These are phyloP conservation scores for Pangasius djambal DNA, from an alignment of 2,797 vertebrate species.

Conservation along the genomic window DNA sequence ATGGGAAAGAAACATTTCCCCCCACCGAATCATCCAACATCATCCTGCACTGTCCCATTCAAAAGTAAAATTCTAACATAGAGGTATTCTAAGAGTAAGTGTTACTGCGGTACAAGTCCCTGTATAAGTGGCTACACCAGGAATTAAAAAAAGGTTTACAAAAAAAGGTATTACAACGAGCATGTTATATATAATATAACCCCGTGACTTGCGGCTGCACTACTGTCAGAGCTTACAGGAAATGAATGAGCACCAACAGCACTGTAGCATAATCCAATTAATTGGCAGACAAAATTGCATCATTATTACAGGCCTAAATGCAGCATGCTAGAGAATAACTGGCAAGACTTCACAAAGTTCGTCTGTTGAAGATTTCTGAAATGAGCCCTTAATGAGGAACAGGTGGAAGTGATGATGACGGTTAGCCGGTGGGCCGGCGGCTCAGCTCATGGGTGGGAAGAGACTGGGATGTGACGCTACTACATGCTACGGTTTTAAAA, in stretches of 20 bases:
- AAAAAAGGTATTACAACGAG: background rate
- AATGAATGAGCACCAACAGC: background rate
- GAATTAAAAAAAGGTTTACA: background rate
- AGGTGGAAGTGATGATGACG: constrained; percentile 20
- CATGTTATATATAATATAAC: background rate
- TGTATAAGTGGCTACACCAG: background rate
- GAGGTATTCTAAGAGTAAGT: too few relatives aligned
- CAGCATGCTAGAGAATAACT: background rate
- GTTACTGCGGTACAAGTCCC: too few relatives aligned
- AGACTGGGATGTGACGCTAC: background rate
- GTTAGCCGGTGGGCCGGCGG: background rate
- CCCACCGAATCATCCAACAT: background rate
- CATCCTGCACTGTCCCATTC: background rate
- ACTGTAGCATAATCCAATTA: too few relatives aligned
- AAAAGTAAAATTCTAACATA: too few relatives aligned
- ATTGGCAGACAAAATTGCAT: background rate
- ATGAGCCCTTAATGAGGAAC: constrained; percentile 6
- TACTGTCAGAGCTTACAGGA: background rate
- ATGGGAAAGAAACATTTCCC: background rate
- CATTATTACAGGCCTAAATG: background rate
- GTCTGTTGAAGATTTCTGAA: constrained; percentile 6
- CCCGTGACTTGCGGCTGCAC: background rate
- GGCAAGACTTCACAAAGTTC: background rate
- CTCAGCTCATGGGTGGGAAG: background rate
- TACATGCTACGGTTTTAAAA: background rate